Percentiles rank a stretch among this genome's conserved stretches.
Evolutionary conservation across 1,140 invertebrate genomes (phyloP).

Genomic region (Oncopodura yosiiana): DNA sequence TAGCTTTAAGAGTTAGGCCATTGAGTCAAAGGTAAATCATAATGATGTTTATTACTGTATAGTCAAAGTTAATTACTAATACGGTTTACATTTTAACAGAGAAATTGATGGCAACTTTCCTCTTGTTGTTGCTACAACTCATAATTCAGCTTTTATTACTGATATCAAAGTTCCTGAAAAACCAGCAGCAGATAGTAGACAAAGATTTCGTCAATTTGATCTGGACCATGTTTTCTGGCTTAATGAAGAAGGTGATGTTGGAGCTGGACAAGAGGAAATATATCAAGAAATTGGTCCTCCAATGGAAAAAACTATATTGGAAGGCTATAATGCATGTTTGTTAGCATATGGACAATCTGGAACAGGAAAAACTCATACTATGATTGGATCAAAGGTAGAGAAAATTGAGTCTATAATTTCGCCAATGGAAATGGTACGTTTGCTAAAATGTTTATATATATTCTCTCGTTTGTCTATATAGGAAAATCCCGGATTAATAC

Average conservation of each 20-base stretch:
- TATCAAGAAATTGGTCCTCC: slow-evolving; percentile 55
- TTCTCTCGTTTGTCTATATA: slow-evolving; percentile 30
- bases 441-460: background rate
- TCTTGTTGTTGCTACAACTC: slow-evolving; percentile 25
- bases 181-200: slow-evolving; percentile 54
- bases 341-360: slow-evolving; percentile 65
- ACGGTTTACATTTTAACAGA: background rate
- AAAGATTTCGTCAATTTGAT: slow-evolving; percentile 54
- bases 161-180: slow-evolving; percentile 49
- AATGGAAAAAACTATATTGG: slow-evolving; percentile 48
- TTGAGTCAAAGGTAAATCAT: slow-evolving; percentile 45
- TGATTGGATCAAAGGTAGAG: slow-evolving; percentile 52
- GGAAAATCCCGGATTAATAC: slow-evolving; percentile 47
- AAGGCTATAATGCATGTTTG: slow-evolving; percentile 53
- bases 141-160: slow-evolving; percentile 33
- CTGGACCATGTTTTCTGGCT: slow-evolving; percentile 65
- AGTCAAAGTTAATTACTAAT: background rate
- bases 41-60: background rate
- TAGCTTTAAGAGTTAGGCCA: slow-evolving; percentile 47
- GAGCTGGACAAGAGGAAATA: slow-evolving; percentile 39
- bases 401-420: background rate
- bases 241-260: slow-evolving; percentile 38
- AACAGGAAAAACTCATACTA: slow-evolving; percentile 67
- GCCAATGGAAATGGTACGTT: background rate
- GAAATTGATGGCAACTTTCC: slow-evolving; percentile 14